Evolutionary conservation across 2,888 invertebrate genomes (phyloP).

Genomic region (Euproctis similis): DNA sequence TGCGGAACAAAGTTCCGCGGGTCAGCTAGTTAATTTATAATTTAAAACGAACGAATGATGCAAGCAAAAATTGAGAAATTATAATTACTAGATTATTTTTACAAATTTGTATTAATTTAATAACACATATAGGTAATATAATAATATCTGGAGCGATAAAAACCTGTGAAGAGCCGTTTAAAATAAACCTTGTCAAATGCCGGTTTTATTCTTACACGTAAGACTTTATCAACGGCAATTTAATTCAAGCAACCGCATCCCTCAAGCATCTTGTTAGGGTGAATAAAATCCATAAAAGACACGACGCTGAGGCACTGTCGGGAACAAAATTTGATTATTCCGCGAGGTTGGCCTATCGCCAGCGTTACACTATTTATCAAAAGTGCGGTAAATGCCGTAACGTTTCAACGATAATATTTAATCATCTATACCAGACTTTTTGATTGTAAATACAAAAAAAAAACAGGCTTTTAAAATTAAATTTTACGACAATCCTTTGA

Average conservation of each 20-base stretch:
- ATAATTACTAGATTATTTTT: no score
- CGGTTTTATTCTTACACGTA: conserved; percentile 29
- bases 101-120: no score
- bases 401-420: conserved; percentile 71
- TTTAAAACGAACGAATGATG: no score
- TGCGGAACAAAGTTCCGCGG: no score
- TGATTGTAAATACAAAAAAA: no score
- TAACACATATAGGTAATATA: no score
- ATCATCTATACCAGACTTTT: conserved; percentile 51
- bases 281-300: conserved; percentile 72
- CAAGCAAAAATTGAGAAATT: no score
- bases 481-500: no score
- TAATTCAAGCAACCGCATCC: conserved; percentile 66
- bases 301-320: conserved; percentile 54
- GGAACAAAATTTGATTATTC: conserved; percentile 73
- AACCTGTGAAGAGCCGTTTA: no score
- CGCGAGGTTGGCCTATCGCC: conserved; percentile 74
- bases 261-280: conserved; percentile 67
- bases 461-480: no score
- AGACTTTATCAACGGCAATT: conserved; percentile 68
- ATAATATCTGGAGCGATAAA: no score
- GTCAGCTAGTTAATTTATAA: no score
- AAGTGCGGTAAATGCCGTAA: conserved; percentile 53
- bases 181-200: conserved; percentile 4
- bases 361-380: conserved; percentile 70